These are phyloP conservation scores for Drosophila busckii DNA, from an alignment of 1,140 invertebrate genomes.

Conservation along the genomic window DNA sequence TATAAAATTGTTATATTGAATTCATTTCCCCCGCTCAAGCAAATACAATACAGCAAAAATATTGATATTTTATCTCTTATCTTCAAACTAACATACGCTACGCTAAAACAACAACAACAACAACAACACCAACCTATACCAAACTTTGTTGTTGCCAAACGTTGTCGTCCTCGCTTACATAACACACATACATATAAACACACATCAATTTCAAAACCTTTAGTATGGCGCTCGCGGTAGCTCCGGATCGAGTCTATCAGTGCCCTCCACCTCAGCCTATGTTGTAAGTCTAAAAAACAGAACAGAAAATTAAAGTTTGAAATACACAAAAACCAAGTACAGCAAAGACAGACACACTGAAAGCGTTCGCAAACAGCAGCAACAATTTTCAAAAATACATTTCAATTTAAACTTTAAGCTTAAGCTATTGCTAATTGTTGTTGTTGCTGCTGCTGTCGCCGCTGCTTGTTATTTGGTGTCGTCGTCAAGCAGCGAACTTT, in stretches of 20 bases:
- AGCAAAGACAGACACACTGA: constrained; percentile 3
- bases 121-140: constrained; percentile 10
- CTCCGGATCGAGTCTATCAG: constrained; percentile 87
- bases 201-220: not conserved
- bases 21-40: constrained; percentile 51
- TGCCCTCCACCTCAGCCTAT: constrained; percentile 84
- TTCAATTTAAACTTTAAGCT: too few relatives aligned
- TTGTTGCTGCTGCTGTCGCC: constrained; percentile 38
- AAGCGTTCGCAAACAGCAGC: constrained; percentile 8
- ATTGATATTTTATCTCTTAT: too few relatives aligned
- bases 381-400: constrained; percentile 21
- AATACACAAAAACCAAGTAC: constrained; percentile 6
- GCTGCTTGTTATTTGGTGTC: constrained; percentile 46
- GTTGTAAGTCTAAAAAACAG: constrained; percentile 81
- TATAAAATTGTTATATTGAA: too few relatives aligned
- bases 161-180: constrained; percentile 16
- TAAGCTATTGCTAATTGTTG: constrained; percentile 65
- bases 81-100: constrained; percentile 71
- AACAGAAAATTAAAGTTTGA: too few relatives aligned
- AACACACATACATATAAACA: constrained; percentile 1
- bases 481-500: constrained; percentile 23
- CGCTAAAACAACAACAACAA: constrained; percentile 13
- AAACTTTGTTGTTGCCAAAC: too few relatives aligned
- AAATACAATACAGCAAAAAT: not conserved
- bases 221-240: constrained; percentile 80